Base-by-base conservation (phyloP, 2,797 vertebrate species). In the Gila robusta region DNA sequence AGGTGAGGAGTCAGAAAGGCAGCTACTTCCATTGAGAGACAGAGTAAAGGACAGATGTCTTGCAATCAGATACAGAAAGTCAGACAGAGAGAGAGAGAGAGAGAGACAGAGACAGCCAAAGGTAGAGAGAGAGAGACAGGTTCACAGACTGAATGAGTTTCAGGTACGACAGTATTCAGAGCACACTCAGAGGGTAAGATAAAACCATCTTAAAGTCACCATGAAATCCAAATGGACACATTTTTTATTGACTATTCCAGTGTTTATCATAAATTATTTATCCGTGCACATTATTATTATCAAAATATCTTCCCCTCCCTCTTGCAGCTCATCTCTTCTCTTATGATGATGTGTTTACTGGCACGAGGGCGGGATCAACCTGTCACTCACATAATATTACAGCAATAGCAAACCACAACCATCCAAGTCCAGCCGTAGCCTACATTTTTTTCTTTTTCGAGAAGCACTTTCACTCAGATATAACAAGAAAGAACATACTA, bases 121-220 rank as follows among this genome's bases (percentile, higher is more conserved):
- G 62, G 54, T 44, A 76, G 79, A 83, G 54, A 59, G 54, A 59
- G 71, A 79, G 26, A 80, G 59, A 69, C 44, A 47, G 52, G 49
- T 78, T 12, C 6, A 56, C 10, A 72, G 21, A 39, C 62, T 49
- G 79, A 86, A 72, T 87, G 88, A 90, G 81, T 54, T 70, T 69
- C 44, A 70, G 21, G 21, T 49, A n/a, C 6, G 47, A 3, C 5
- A 26, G 4, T 62, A 19, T 47, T 52, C 23, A n/a, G 2, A 12
- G 17, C 26, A 66, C 39, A 47, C 17, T 26, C 14, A 19, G 3
- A 8, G 54, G 19, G 28, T 3, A 71, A 54, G 23, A 35, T 70
- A 2, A 39, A 23, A 47, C 14, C 39, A 66, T 66, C 28, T 28
- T 32, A 4, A 66, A 32, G 64, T 17, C 26, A 66, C 26, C 6